Evolutionary conservation across 2,797 vertebrate species (phyloP), one percentile per base, ranked within the genome.

Genomic region (Rhinoraja longicauda): DNA sequence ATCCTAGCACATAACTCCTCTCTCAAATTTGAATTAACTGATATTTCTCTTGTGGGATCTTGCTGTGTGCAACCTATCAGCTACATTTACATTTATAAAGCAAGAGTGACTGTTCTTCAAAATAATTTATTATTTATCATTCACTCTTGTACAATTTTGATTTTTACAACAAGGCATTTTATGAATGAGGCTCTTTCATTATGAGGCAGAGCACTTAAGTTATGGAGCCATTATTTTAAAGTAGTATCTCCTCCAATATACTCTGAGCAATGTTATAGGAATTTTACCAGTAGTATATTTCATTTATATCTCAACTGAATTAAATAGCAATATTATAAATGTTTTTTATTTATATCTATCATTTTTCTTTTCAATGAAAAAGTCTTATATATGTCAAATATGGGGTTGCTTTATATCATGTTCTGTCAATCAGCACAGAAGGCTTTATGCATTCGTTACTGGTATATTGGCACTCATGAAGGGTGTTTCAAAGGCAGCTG

Each of bases 391-490:
- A 98, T 98, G 98, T 98, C 98, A 98, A 98, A 97, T 98, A 97
- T 98, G 97, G 45, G 96, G 97, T 97, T 97, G 97, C 97, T 97
- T 98, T 97, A 98, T 98, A 98, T 98, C 97, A 94, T 97, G 96
- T 96, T 96, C 97, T 98, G 98, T 98, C 98, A 98, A 97, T 98
- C 98, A 98, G 94, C 94, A 95, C 96, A 95, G 94, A 17, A 96
- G 96, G 97, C 96, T 97, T 97, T 96, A 95, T 96, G 96, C 97
- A 97, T 98, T 97, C 97, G 97, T 97, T 97, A 96, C 97, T 95
- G 96, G 97, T 97, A 98, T 98, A 98, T 98, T 98, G 97, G 97
- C 97, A 98, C 97, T 97, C 95, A 96, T 97, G 96, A 98, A 98
- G 97, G 97, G 97, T 96, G 97, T 97, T 96, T 95, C 96, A 96